A percentile compares a stretch with the other conserved stretches of the same genome.
These are phyloP conservation scores for Perccottus glenii DNA, from an alignment of 2,113 vertebrate species.

Conservation along the genomic window DNA sequence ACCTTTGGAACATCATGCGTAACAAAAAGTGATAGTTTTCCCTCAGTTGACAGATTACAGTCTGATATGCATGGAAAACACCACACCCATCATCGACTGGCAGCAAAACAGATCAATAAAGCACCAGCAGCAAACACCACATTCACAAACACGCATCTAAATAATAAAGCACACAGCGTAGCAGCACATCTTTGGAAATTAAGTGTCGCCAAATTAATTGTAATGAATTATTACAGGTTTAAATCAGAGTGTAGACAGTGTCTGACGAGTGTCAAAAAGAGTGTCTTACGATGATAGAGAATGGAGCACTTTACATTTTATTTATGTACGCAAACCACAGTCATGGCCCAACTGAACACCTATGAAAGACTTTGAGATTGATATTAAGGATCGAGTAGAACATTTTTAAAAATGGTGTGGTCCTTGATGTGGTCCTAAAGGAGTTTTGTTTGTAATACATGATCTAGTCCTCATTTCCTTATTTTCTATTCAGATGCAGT, in stretches of 20 bases:
- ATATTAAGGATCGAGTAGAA: no score
- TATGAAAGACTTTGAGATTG: no score
- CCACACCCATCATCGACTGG: conserved; percentile 80
- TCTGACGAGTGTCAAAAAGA: neutral
- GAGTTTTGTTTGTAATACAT: no score
- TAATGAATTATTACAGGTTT: conserved; percentile 18
- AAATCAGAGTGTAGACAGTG: conserved; percentile 9
- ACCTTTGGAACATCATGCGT: conserved; percentile 74
- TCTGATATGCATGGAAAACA: conserved; percentile 81
- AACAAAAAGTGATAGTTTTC: conserved; percentile 81
- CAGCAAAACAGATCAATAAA: conserved; percentile 81
- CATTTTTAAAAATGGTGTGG: no score
- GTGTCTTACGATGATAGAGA: no score
- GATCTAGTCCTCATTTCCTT: no score
- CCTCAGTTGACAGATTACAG: conserved; percentile 81
- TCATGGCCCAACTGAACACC: no score
- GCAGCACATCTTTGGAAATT: conserved; percentile 26
- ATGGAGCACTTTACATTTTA: no score
- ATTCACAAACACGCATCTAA: conserved; percentile 54
- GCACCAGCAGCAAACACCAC: conserved; percentile 56
- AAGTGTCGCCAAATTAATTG: conserved; percentile 10
- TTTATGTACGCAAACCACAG: no score
- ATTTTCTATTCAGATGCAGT: no score
- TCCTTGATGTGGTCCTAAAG: no score
- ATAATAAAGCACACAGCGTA: conserved; percentile 40